Base-by-base conservation (phyloP, 64 coral and sea anemone genomes). In the Dendronephthya gigantea region DNA sequence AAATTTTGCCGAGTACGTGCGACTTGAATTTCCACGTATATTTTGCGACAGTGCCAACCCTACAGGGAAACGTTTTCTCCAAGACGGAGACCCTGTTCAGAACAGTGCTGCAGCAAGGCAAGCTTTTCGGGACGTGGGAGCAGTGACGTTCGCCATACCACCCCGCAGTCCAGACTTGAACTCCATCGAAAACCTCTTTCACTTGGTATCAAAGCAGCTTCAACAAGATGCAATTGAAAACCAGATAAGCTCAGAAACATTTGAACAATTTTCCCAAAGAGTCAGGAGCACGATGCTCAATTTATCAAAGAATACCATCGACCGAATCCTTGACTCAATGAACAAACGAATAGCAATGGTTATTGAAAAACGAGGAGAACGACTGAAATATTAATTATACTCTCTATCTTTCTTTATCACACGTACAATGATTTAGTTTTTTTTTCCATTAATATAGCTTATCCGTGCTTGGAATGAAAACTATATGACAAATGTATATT, bases 1-100 rank as follows among this genome's bases (percentile, higher is more conserved):
- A 16, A 33, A 75, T 3, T 37, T 56, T 56, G 51, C 51, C 13
- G 51, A 56, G 51, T 56, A 56, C 51, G 51, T 56, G 3, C 13
- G 51, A 2, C 4, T 6, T 56, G 7, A 56, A 3, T 75, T 37
- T 7, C 28, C 69, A 33, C 35, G 34, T 4, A 75, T 75, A 3
- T 37, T 75, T 75, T 25, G 4, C 30, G 30, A 75, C 2, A 75
- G 69, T 30, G 52, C 76, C 59, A 91, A 87, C 55, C 41, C 51
- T 7, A 59, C 35, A 32, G 9, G 9, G 33, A 82, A 48, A 39
- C 82, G 84, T 0, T 88, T 48, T 84, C 82, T 88, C 1, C 87
- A 88, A 59, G 90, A 88, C 15, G 83, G 90, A 7, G 90, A 92
- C 52, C 90, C 86, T 7, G 76, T 55, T 30, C 90, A 92, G 66